Conservation (phyloP, 2,113 vertebrate species). For the Cinclus mexicanus region DNA sequence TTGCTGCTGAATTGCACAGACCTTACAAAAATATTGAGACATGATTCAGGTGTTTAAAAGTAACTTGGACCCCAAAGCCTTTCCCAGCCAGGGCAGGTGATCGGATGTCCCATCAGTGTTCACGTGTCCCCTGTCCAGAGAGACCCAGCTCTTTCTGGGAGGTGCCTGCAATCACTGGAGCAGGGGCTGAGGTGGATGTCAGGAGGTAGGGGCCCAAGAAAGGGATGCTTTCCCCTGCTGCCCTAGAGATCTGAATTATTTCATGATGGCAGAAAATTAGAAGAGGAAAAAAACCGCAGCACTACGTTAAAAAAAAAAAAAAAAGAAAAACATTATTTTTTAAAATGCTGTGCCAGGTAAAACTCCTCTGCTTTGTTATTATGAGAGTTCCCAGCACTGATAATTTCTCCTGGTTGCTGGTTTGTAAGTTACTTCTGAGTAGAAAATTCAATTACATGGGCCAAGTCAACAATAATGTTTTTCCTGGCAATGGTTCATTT, state of each 20-base stretch:
- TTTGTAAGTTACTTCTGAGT: slow-evolving; percentile 64
- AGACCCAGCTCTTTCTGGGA: background rate
- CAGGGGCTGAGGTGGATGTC: background rate
- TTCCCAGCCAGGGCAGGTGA: background rate
- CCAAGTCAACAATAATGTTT: slow-evolving; percentile 73
- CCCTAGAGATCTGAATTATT: slow-evolving; percentile 25
- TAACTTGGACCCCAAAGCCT: fast-evolving
- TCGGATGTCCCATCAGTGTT: fast-evolving
- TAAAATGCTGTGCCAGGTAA: slow-evolving; percentile 60
- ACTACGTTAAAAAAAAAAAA: background rate
- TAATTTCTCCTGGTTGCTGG: slow-evolving; percentile 63
- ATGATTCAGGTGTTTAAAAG: background rate
- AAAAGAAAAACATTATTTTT: background rate
- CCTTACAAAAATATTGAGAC: background rate
- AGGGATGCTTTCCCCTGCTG: slow-evolving; percentile 20
- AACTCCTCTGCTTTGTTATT: slow-evolving; percentile 49
- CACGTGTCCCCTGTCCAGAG: background rate
- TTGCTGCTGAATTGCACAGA: background rate
- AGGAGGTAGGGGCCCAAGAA: background rate
- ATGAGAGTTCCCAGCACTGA: slow-evolving; percentile 55
- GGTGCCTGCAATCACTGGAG: background rate
- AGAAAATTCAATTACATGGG: slow-evolving; percentile 72
- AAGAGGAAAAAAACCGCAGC: slow-evolving; percentile 30
- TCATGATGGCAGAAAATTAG: slow-evolving; percentile 37
- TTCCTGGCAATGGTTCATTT: slow-evolving; percentile 68